A percentile compares a stretch with the other conserved stretches of the same genome.
Evolutionary conservation across 1,140 invertebrate genomes (phyloP).

Genomic region (Marisa cornuarietis): DNA sequence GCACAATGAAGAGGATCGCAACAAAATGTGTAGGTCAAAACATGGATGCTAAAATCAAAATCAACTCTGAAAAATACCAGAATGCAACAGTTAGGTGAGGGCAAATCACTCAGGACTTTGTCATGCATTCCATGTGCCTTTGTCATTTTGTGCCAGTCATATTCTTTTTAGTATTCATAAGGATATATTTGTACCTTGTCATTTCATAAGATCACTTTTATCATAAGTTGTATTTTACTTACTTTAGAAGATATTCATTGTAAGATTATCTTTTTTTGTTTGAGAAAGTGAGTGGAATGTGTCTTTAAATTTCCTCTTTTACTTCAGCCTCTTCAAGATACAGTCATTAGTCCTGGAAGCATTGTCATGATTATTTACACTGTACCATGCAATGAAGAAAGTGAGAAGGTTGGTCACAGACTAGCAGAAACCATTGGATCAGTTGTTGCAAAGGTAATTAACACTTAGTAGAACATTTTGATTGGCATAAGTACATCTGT

Average conservation of each 20-base stretch:
- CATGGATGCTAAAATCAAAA: too few relatives aligned
- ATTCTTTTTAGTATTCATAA: neutral
- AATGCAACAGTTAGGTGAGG: too few relatives aligned
- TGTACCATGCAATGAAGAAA: neutral
- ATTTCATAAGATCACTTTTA: neutral
- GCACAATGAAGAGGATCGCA: too few relatives aligned
- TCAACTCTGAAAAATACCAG: too few relatives aligned
- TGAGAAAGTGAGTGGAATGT: neutral
- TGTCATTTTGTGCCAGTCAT: too few relatives aligned
- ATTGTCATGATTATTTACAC: slow-evolving; percentile 26
- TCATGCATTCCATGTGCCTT: too few relatives aligned
- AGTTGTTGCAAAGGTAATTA: slow-evolving; percentile 19
- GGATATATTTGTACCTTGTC: neutral
- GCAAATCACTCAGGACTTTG: too few relatives aligned
- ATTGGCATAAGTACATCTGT: too few relatives aligned
- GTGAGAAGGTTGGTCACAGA: slow-evolving; percentile 7
- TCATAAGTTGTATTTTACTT: neutral
- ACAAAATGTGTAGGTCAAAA: too few relatives aligned
- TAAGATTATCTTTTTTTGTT: neutral
- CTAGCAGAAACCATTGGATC: slow-evolving; percentile 14
- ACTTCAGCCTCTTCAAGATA: slow-evolving; percentile 23
- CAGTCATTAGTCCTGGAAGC: slow-evolving; percentile 18
- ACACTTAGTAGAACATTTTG: neutral
- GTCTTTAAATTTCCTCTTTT: neutral
- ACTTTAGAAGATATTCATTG: neutral